Base-by-base conservation (phyloP, 2,113 vertebrate genomes). In the Hydropotes inermis region DNA sequence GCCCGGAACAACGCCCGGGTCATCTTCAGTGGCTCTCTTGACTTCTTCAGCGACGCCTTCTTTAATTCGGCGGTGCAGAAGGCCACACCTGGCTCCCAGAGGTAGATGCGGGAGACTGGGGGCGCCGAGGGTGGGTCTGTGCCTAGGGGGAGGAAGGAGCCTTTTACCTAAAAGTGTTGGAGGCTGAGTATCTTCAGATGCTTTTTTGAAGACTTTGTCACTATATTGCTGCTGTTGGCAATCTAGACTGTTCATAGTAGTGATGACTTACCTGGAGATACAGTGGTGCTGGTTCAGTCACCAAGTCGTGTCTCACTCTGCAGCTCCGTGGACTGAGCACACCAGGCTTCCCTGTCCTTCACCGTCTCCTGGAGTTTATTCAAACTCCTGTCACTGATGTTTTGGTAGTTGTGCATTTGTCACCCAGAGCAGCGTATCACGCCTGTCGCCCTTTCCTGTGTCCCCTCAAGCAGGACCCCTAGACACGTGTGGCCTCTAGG, bases 41-140 rank as follows among this genome's bases (percentile, higher is more conserved):
- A 99, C 74, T 99, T 99, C 98, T 99, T 99, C 98, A 99, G 99
- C 0, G 99, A 99, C 0, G 99, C 99, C 70, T 99, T 99, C 98
- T 99, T 99, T 98, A 99, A 99, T 97, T 99, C 99, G 0, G 98
- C 99, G 0, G 99, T 99, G 98, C 99, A 99, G 99, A 99, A 99
- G 91, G 99, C 99, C 0, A 92, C 98, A 0, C 99, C 99, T 0
- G 99, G 99, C 57, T 99, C 99, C 85, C 98, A 99, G 98, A 99
- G 99, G 99, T 99, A 93, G 0, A 14, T 1, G 43, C 45, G 9
- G 36, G 3, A 78, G 67, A 70, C 9, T 0, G 0, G 47, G 64
- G 15, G 0, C 6, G 7, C 45, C 0, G 1, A 50, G 45, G 45
- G 45, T 50, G 16, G 7, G 76, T 57, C 67, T 78, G 23, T 36